Evolutionary conservation across 1,140 invertebrate species (phyloP).

Genomic region (Bombus soroeensis): DNA sequence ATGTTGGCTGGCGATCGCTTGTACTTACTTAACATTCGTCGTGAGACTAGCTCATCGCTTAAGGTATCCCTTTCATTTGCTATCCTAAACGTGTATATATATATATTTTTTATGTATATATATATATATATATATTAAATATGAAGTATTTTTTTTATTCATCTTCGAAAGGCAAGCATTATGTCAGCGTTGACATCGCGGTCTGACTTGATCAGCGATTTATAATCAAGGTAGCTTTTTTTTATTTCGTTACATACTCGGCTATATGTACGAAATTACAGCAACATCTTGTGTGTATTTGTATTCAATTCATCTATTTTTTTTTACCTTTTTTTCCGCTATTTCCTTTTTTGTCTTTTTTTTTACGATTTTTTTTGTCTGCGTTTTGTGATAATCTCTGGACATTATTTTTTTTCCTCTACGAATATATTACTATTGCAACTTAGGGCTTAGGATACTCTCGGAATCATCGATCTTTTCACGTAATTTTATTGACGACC

Average conservation of each 20-base stretch:
- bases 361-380: conserved; percentile 36
- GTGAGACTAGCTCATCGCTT: conserved; percentile 74
- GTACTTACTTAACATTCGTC: conserved; percentile 73
- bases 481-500: conserved; percentile 73
- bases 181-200: conserved; percentile 50
- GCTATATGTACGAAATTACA: conserved; percentile 70
- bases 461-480: conserved; percentile 61
- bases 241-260: conserved; percentile 51
- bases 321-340: conserved; percentile 45
- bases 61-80: conserved; percentile 43
- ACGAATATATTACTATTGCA: conserved; percentile 72
- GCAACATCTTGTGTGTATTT: conserved; percentile 53
- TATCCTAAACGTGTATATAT: conserved; percentile 66
- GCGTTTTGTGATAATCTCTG: conserved; percentile 27
- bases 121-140: conserved; percentile 68
- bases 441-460: conserved; percentile 61
- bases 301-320: conserved; percentile 38
- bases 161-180: conserved; percentile 74
- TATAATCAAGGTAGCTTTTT: conserved; percentile 45
- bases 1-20: conserved; percentile 65
- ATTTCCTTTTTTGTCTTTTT: conserved; percentile 52
- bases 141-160: conserved; percentile 66
- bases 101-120: conserved; percentile 56
- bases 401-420: conserved; percentile 53
- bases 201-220: conserved; percentile 42